phyloP scores from a whole-genome alignment of 2,888 invertebrate genomes.

The Machimus rusticus region DNA sequence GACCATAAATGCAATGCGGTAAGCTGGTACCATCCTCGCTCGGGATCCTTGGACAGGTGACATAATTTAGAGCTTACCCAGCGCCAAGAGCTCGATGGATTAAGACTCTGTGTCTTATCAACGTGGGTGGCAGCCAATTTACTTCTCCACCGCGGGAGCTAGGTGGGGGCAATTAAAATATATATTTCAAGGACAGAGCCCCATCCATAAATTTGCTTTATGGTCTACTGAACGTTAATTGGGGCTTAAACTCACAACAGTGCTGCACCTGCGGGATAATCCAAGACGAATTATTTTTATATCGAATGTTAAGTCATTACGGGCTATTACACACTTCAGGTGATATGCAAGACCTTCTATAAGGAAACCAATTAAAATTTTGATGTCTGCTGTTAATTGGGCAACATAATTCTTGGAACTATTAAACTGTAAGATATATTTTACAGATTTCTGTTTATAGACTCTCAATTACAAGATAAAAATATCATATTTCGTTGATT shows the following conservation, averaged over 20 bases:
- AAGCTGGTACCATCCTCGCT: not conserved
- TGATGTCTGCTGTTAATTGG: not conserved
- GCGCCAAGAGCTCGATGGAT: not conserved
- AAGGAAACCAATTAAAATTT: not conserved
- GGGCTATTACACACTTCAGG: not conserved
- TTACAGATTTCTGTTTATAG: not conserved
- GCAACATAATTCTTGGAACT: not conserved
- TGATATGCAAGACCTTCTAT: not conserved
- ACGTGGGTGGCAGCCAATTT: not conserved
- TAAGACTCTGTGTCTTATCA: not conserved
- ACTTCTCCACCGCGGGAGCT: not conserved
- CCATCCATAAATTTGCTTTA: constrained; percentile 16
- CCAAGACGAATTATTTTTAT: not conserved
- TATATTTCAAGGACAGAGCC: not conserved
- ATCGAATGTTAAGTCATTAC: not conserved
- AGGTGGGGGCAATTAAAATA: constrained; percentile 10
- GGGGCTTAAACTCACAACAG: not conserved
- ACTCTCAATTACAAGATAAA: not conserved
- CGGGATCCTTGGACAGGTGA: constrained; percentile 11
- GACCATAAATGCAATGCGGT: constrained; percentile 27
- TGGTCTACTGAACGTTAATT: not conserved
- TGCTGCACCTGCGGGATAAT: not conserved
- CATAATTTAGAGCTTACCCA: constrained; percentile 22
- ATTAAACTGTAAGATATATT: not conserved
- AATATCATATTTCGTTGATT: not conserved